Evolutionary conservation across 2,888 invertebrate genomes (phyloP), one percentile per base, ranked within the genome.

Genomic region (Vanessa cardui): DNA sequence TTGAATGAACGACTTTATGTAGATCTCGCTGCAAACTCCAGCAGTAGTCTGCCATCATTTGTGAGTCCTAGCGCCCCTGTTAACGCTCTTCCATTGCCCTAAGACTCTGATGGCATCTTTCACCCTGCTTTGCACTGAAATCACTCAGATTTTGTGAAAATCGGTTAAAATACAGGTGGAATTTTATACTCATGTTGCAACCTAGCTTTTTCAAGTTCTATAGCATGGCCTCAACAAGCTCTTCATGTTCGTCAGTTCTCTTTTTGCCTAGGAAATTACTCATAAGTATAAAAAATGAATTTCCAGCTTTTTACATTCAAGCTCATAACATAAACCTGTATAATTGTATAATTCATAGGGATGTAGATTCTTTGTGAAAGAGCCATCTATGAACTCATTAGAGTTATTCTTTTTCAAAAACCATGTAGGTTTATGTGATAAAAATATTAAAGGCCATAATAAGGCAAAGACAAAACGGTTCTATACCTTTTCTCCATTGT

Each of bases 81-180:
- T 81, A 83, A 6, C 80, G 68, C 50, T 76, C 76, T 69, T 84
- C 80, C 73, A 83, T 82, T 21, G 71, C 72, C 50, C 73, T 74
- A 44, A 82, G 71, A 64, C 82, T 81, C 70, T 82, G 80, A 69
- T 83, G 81, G 59, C 83, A 80, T 45, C 80, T 71, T 70, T 83
- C 80, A 62, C 78, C 79, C 62, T 82, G 80, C 68, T 82, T 80
- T 61, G 82, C 80, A 69, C 79, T 83, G 39, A 72, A 71, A 65
- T 76, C 73, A 59, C 77, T 79, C 26, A 73, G 63, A 60, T 69
- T 73, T 56, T 62, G 45, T 49, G 71, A 54, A 58, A 73, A 71
- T 39, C 52, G 44, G 33, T 73, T 66, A 45, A 71, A 58, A 33
- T 68, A 69, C 33, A 20, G 62, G n/a, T 62, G 58, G 12, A 62